Evolutionary conservation across 2,888 invertebrate genomes (phyloP), one percentile per base, ranked within the genome.

Genomic region (Liopterus haemorrhoidalis): DNA sequence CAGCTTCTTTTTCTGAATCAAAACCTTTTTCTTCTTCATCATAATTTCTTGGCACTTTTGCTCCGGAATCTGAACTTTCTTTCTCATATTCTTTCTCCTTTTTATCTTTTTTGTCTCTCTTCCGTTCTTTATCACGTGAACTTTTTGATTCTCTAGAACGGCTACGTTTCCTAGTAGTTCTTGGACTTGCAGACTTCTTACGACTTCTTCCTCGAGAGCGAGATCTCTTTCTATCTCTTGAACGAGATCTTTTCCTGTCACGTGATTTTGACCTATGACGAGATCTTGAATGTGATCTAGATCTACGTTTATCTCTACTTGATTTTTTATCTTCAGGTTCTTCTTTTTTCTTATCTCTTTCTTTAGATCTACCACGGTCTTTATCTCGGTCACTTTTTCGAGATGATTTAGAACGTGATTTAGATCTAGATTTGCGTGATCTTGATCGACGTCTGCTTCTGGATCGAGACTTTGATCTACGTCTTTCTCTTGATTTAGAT

Each of bases 221-320:
- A 1, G 75, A 69, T 1, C 75, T 64, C 53, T 72, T 72, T 30
- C 70, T 66, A 21, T 74, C 72, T 21, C 69, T 62, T 0, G 73
- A 73, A 11, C 72, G 67, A 1, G 73, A 65, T 12, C 68, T 70
- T 54, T 75, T 79, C 18, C 73, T 69, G 24, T 78, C 75, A 33
- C 78, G 68, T 0, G 78, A 79, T 35, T 74, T 67, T 5, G 77
- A 74, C 21, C 75, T 54, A 9, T 67, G 63, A 22, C 69, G 64
- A 61, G 80, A 76, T 39, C 73, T 71, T 22, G 80, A 80, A 2
- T 80, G 70, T 0, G 82, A 74, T 37, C 70, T 63, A 0, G 71
- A 71, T 9, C 59, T 48, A 53, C 74, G 75, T 25, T 68, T 68
- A 2, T 73, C 73, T 15, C 66, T 61, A 52, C 52, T 54, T 64